Base-by-base conservation (phyloP, 2,888 invertebrate species). In the Erebia palarica region DNA sequence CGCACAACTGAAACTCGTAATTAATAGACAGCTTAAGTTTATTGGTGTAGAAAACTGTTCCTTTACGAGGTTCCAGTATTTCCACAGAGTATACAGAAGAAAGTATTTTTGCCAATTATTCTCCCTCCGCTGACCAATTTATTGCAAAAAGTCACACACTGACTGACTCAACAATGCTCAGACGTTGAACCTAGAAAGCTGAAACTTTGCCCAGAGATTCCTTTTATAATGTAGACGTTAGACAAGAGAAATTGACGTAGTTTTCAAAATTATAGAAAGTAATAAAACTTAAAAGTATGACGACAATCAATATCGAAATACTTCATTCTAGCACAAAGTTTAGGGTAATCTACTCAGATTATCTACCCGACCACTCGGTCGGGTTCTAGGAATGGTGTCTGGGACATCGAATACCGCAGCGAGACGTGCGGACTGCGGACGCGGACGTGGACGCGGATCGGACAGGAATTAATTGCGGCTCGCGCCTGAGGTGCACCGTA, bases 391-490 rank as follows among this genome's bases (percentile, higher is more conserved):
- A 78, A 77, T 78, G 77, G 80, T 84, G 86, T 77, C 80, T 75
- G 77, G 79, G 82, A 82, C 86, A 84, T 84, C 75, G 78, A 74
- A 77, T 82, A 85, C 87, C 87, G 85, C 87, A 88, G 59, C 75
- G 69, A 75, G 76, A 74, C 75, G 75, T 67, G 74, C 61, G 75
- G 75, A 68, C 75, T 70, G 78, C 77, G 73, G 73, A 76, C 78
- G 79, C 76, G 79, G 74, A 64, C 58, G 70, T 60, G 70, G 65
- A 70, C 53, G 68, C 66, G 69, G 76, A 75, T 73, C 80, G 82
- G 81, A 76, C 78, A 77, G 82, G 84, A 86, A 89, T 88, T 89
- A 87, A 86, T 90, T 91, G 89, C 82, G 89, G 90, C 85, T 77
- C 81, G 80, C 77, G 81, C 81, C 85, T 86, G 88, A 88, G 87